Base-by-base conservation (phyloP, 2,113 vertebrate genomes). In the Tetraodon nigroviridis region DNA sequence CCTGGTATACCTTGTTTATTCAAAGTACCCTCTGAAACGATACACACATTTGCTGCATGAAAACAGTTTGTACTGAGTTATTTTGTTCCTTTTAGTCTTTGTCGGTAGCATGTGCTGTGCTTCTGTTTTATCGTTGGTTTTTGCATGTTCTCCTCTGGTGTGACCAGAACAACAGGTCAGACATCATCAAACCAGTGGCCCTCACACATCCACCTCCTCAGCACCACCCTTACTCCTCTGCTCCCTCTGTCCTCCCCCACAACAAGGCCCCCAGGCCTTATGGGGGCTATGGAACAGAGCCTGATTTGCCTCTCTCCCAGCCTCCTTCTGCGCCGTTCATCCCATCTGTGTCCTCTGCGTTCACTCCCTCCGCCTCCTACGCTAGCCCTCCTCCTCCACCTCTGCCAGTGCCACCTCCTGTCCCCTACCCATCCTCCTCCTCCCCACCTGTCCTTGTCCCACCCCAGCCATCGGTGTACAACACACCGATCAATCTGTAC, bases 181-280 rank as follows among this genome's bases (percentile, higher is more conserved):
- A 94, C 89, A 91, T 96, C 92, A 89, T 95, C 90, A 95, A 94
- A 75, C 93, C 95, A 68, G 92, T 96, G 77, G 93, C 93, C 83
- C 88, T 95, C 89, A 72, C 81, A 78, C 92, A 90, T 84, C 91
- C 84, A 11, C 85, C 80, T 64, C 64, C 83, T 18, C 83, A 91
- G 67, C 86, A 87, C 22, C 86, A 87, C 22, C 86, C 87, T 79
- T 91, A 87, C 84, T 74, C 84, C 87, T 79, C 45, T 84, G 47
- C 19, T 42, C 58, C 47, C 19, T 51, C 84, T 42, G 84, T 82
- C 51, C 54, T 71, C 74, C 88, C 92, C 76, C 91, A 89, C 91
- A 94, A 90, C 91, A 97, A 94, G 77, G 80, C 90, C 54, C 89
- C 93, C 24, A 88, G 90, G 78, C 91, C 92, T 0, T 94, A 91